These are phyloP conservation scores for Trachymyrmex septentrionalis DNA, from an alignment of 1,140 invertebrate genomes.

Conservation along the genomic window DNA sequence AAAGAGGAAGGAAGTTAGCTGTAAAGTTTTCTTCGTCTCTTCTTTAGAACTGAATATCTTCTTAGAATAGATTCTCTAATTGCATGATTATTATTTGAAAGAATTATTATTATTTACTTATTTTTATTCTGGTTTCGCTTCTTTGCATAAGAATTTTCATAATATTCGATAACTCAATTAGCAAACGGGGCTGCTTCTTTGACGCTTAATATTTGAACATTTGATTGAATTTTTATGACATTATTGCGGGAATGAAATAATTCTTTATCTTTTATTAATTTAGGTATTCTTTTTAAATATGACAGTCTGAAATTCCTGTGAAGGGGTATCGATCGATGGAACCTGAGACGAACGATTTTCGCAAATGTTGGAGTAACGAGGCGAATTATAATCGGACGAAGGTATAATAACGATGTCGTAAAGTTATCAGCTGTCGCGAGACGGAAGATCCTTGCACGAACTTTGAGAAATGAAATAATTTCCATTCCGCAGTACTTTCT, in stretches of 20 bases:
- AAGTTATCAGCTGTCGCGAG: constrained; percentile 74
- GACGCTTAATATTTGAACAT: constrained; percentile 19
- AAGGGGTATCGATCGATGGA: constrained; percentile 24
- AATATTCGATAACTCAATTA: constrained; percentile 34
- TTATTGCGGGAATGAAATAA: constrained; percentile 2
- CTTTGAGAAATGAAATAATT: constrained; percentile 80
- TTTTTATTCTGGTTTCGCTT: background rate
- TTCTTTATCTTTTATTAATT: constrained; percentile 6
- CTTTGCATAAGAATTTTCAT: background rate
- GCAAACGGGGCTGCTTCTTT: background rate
- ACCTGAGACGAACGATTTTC: constrained; percentile 11
- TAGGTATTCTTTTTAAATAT: background rate
- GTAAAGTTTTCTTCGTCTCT: background rate
- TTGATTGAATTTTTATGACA: background rate
- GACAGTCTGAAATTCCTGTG: background rate
- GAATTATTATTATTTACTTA: background rate
- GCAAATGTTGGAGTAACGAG: constrained; percentile 18
- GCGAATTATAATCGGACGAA: background rate
- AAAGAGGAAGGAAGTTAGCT: background rate
- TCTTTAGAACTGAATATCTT: background rate
- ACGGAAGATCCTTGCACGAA: constrained; percentile 76
- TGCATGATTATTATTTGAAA: background rate
- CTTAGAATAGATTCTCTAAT: background rate
- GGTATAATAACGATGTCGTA: constrained; percentile 67
- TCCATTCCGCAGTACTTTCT: constrained; percentile 60